Base-by-base conservation (phyloP, 2,797 vertebrate species). In the Tiaroga cobitis region DNA sequence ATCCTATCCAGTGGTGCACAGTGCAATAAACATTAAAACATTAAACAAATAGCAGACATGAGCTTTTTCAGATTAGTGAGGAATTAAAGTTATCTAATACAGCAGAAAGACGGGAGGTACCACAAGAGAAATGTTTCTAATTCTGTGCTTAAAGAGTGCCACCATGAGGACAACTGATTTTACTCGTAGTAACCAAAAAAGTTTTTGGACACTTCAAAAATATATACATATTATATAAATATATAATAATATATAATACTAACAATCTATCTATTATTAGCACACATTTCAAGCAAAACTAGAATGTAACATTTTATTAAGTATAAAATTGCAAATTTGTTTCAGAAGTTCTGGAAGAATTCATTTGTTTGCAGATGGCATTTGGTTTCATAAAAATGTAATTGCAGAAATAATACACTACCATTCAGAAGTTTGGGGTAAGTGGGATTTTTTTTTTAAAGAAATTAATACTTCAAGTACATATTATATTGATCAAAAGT, bases 161-260 rank as follows among this genome's bases (percentile, higher is more conserved):
- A 87, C 73, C 86, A 81, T 85, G 86, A 81, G 86, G 86, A 75
- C 16, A 29, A 41, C 34, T 54, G n/a, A 46, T 77, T 86, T 59
- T 34, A 77, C 70, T 49, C n/a, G 29, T 13, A 67, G 41, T 37
- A 26, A 11, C 11, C 69, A 15, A 73, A 43, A 73, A 73, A 34
- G 15, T 2, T 32, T 61, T 4, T 63, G 7, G 26, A 61, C 10
- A 59, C 41, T 46, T 65, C 9, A 51, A 51, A 13, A 18, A 54
- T 32, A 26, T 82, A 82, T 46, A 29, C 19, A 54, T 54, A 21
- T 11, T 24, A 39, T 56, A 24, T 49, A 76, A 37, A 56, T 9
- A 37, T 54, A 18, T 46, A 46, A 46, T 39, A 24, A 37, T 29
- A n/a, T 81, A 81, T 32, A 16, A 21, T 43, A 39, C 13, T 37